Evolutionary conservation across 1,140 invertebrate species (phyloP), one percentile per base, ranked within the genome.

Genomic region (Anoplolepis gracilipes): DNA sequence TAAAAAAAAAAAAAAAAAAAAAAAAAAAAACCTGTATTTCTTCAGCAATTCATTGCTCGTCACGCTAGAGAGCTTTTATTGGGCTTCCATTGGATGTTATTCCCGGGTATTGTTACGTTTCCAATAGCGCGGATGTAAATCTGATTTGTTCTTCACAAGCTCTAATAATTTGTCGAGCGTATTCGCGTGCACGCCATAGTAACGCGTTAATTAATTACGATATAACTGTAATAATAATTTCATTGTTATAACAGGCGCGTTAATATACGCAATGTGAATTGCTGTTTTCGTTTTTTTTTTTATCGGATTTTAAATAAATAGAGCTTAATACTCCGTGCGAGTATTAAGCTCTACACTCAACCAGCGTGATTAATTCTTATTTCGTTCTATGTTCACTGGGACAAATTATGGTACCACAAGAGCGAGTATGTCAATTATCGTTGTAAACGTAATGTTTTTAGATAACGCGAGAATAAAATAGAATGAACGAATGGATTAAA

Each of bases 361-460:
- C n/a, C 30, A 78, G 42, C 76, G 76, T 65, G 22, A 67, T 79
- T 69, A 79, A 79, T 64, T 79, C 42, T 79, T 69, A 78, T 78
- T 78, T 53, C 28, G 25, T 46, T 13, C 36, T 13, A 25, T 19
- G 25, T 69, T 10, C n/a, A 67, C 25, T 33, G 16, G 19, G 3
- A 53, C 16, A 53, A 19, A 53, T 79, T 53, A 36, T 2, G 6
- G 6, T 19, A 1, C 59, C 11, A 25, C 28, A 11, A 13, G 33
- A 53, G 5, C 16, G 57, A 22, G 10, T 79, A 16, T 79, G 10
- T n/a, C 67, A 79, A 79, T 67, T 67, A 78, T 69, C 8, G 30
- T 53, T 10, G 16, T 62, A 53, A 78, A 49, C 67, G 42, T 22
- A 39, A 65, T 25, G 28, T 28, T 49, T 46, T 36, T 22, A 53